A percentile compares a stretch with the other conserved stretches of the same genome.
These are phyloP conservation scores for Phyllostomus hastatus DNA, from an alignment of 2,113 vertebrate species.

Conservation along the genomic window DNA sequence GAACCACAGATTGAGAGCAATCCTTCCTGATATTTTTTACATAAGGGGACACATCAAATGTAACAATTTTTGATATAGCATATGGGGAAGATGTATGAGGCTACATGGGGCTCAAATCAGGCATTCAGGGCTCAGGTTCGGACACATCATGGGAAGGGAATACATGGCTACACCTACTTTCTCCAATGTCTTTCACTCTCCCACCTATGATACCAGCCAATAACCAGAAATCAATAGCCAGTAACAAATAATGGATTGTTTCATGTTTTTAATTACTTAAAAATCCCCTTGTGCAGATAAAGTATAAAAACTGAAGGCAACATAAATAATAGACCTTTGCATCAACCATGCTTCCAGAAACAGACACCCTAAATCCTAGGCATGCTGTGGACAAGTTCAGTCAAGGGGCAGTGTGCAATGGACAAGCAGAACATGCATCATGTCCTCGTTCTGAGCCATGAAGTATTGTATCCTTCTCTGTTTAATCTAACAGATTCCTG, in stretches of 20 bases:
- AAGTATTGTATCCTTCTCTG: neutral
- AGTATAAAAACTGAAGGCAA: neutral
- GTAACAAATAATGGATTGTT: neutral
- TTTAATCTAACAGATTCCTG: neutral
- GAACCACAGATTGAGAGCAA: neutral
- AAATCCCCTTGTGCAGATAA: neutral
- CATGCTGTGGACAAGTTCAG: neutral
- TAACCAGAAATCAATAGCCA: neutral
- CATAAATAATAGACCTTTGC: neutral
- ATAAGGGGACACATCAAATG: neutral
- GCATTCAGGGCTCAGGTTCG: neutral
- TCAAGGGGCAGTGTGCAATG: neutral
- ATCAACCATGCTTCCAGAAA: neutral
- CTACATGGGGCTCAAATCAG: neutral
- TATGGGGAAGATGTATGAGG: neutral
- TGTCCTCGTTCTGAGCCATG: neutral
- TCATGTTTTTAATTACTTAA: neutral
- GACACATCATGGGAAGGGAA: neutral
- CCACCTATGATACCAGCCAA: neutral
- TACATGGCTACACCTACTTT: neutral
- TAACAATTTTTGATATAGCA: neutral
- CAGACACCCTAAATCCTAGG: neutral
- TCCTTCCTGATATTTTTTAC: neutral
- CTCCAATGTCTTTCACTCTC: neutral
- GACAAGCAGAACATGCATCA: neutral